Evolutionary conservation across 2,888 invertebrate species (phyloP).

Genomic region (Idaea aversata): DNA sequence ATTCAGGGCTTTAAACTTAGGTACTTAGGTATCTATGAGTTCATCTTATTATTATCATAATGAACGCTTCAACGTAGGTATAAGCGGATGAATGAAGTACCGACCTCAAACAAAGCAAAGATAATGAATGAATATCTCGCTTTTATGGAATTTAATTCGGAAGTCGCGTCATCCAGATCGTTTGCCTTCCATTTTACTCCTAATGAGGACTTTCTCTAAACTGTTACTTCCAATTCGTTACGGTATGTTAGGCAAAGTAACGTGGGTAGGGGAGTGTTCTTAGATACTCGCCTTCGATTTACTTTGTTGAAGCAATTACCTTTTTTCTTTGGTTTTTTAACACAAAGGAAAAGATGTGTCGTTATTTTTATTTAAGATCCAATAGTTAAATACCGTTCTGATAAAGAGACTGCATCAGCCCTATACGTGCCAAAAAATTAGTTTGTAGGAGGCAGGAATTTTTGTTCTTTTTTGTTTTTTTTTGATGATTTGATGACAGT

Average conservation of each 20-base stretch:
- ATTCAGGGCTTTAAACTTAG: neutral
- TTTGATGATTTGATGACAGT: no score
- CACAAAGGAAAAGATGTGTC: neutral
- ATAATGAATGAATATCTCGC: slow-evolving; percentile 33
- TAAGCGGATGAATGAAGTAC: slow-evolving; percentile 19
- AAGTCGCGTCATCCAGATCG: slow-evolving; percentile 36
- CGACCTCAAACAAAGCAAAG: slow-evolving; percentile 20
- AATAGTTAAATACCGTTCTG: no score
- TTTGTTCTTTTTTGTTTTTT: no score
- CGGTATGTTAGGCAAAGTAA: slow-evolving; percentile 42
- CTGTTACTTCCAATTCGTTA: slow-evolving; percentile 45
- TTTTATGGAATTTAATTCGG: slow-evolving; percentile 42
- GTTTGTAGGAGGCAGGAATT: no score
- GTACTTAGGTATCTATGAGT: neutral
- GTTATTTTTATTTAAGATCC: neutral
- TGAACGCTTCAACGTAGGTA: neutral
- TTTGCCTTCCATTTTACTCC: slow-evolving; percentile 40
- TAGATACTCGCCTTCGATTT: slow-evolving; percentile 28
- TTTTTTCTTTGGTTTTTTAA: neutral
- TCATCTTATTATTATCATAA: neutral
- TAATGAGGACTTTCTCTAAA: slow-evolving; percentile 45
- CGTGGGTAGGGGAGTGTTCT: slow-evolving; percentile 24
- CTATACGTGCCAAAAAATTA: no score
- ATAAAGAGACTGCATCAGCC: no score
- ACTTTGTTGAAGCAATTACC: slow-evolving; percentile 18